phyloP scores from a whole-genome alignment of 1,140 invertebrate species.

The Bicyclus anynana region DNA sequence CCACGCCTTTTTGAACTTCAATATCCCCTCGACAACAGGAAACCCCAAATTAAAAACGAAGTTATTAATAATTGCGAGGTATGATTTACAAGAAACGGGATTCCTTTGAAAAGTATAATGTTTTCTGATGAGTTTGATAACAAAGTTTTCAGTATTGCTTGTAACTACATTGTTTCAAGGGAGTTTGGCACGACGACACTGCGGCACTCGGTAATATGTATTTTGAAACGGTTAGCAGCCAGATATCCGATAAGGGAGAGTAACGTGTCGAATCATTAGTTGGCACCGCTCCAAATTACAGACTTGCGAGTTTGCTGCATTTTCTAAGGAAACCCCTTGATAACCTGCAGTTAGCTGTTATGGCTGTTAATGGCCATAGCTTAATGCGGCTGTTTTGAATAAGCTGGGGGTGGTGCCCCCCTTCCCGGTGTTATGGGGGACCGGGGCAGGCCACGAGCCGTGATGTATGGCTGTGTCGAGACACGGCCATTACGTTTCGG shows the following conservation, averaged over 20 bases:
- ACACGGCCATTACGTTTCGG: slow-evolving; percentile 34
- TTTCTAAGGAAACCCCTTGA: slow-evolving; percentile 52
- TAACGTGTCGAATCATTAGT: slow-evolving; percentile 54
- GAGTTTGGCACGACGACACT: slow-evolving; percentile 29
- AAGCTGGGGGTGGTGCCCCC: slow-evolving; percentile 24
- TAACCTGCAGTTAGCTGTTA: slow-evolving; percentile 45
- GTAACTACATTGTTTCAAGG: slow-evolving; percentile 13
- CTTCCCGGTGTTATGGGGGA: slow-evolving; percentile 16
- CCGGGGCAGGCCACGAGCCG: slow-evolving; percentile 17
- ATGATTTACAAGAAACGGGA: too few relatives aligned
- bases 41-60: slow-evolving; percentile 13
- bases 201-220: slow-evolving; percentile 19
- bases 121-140: not conserved
- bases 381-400: slow-evolving; percentile 60
- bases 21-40: slow-evolving; percentile 42
- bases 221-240: slow-evolving; percentile 39
- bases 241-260: slow-evolving; percentile 39
- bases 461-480: slow-evolving; percentile 31
- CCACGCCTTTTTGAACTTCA: slow-evolving; percentile 51
- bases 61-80: not conserved
- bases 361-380: slow-evolving; percentile 36
- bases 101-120: too few relatives aligned
- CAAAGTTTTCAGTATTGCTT: slow-evolving; percentile 17
- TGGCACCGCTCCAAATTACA: slow-evolving; percentile 52
- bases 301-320: slow-evolving; percentile 37